Percentiles rank a stretch among this genome's conserved stretches.
phyloP scores from a whole-genome alignment of 2,797 vertebrate genomes.

The Heliangelus exortis region DNA sequence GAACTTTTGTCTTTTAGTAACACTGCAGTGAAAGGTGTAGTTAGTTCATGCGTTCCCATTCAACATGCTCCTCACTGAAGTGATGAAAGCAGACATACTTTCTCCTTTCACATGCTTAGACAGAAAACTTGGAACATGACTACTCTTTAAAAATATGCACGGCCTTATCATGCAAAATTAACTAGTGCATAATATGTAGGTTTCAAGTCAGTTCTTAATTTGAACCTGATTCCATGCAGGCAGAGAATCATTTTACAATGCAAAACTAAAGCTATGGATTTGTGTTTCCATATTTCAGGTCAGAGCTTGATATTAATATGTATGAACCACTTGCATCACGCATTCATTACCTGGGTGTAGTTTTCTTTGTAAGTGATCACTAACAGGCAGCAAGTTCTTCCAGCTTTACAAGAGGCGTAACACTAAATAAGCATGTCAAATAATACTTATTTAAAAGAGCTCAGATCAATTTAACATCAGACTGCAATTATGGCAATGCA shows the following conservation, averaged over 20 bases:
- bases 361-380: constrained; percentile 22
- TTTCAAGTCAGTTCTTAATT: not conserved
- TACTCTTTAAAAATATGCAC: not conserved
- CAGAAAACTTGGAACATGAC: not conserved
- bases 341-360: constrained; percentile 17
- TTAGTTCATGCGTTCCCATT: constrained; percentile 28
- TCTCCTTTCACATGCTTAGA: not conserved
- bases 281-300: not conserved
- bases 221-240: not conserved
- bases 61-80: constrained; percentile 18
- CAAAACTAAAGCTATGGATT: not conserved
- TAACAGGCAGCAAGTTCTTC: constrained; percentile 22
- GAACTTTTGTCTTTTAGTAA: constrained; percentile 56
- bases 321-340: constrained; percentile 5
- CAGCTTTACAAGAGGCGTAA: constrained; percentile 18
- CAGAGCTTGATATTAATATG: not conserved
- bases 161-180: not conserved
- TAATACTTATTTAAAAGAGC: not conserved
- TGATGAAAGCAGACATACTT: not conserved
- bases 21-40: constrained; percentile 52
- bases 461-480: not conserved
- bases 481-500: not conserved
- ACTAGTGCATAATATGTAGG: not conserved
- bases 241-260: not conserved
- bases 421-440: not conserved